Evolutionary conservation across 92 coral and sea anemone species (phyloP).

Genomic region (Porites divaricata): DNA sequence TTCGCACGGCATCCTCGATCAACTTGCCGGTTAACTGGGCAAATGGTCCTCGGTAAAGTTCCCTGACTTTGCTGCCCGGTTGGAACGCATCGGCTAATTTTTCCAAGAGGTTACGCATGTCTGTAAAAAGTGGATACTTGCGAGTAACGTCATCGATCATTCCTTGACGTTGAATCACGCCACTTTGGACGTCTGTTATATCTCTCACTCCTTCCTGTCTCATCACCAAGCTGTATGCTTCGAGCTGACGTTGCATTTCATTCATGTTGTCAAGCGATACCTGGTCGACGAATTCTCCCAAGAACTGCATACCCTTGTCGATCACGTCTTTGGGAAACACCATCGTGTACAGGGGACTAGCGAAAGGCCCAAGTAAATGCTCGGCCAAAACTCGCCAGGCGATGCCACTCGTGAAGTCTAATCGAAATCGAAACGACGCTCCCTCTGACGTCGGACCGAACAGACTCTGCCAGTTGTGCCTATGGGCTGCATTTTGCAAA

Average conservation of each 20-base stretch:
- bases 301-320: constrained; percentile 5
- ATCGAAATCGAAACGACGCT: background rate
- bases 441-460: background rate
- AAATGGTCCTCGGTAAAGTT: constrained; percentile 1
- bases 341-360: constrained; percentile 8
- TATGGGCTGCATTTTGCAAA: background rate
- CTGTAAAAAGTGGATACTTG: constrained; percentile 2
- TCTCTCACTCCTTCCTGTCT: background rate
- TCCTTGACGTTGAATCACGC: background rate
- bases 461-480: background rate
- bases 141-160: constrained; percentile 10
- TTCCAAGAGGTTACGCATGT: constrained; percentile 10
- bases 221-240: constrained; percentile 8
- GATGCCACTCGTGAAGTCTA: constrained; percentile 9
- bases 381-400: constrained; percentile 1
- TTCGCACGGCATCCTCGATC: constrained; percentile 13
- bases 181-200: background rate
- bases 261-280: background rate
- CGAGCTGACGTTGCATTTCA: constrained; percentile 6
- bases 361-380: background rate
- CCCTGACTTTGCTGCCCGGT: background rate
- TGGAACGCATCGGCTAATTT: constrained; percentile 1
- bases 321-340: constrained; percentile 14
- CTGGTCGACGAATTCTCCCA: background rate
- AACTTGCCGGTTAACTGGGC: constrained; percentile 16